Evolutionary conservation across 2,888 invertebrate genomes (phyloP), one percentile per base, ranked within the genome.

Genomic region (Meloe dianella): DNA sequence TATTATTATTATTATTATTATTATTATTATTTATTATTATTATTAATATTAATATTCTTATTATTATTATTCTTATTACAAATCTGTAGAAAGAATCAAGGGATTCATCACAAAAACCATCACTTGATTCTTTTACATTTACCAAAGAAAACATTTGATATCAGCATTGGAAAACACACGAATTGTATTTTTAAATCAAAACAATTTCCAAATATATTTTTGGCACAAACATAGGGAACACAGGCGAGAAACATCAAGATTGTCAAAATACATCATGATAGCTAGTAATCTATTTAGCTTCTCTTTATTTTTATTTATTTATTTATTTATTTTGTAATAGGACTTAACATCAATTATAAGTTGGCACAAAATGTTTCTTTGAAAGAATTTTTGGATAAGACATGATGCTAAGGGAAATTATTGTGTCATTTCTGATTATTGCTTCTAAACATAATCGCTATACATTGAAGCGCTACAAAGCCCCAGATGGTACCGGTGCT

Each of bases 361-460:
- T 72, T 74, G 75, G 74, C 74, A 75, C 73, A 71, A 71, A 69
- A 69, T 71, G 56, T 66, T 63, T 54, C 30, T 47, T 66, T 20
- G 29, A 59, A 58, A 35, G 12, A 56, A 58, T 61, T 57, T 51
- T 63, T 20, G 17, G 29, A 59, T 51, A 12, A 12, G 27, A 56
- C 59, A 64, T 38, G 65, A 66, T 2, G 12, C 4, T 12, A 35
- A 12, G 4, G 0, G 1, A 73, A 74, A 69, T 73, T 72, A 76
- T 74, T 73, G 68, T 65, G 60, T 68, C 59, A 60, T 72, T 65
- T 71, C 72, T 74, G 73, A 75, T 77, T 78, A 77, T 78, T 78
- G 77, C 78, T 77, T 74, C 75, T 77, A 76, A 75, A 76, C 75
- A 75, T 73, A 79, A 77, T 75, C 74, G 73, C 77, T 78, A 78